Evolutionary conservation across 2,888 invertebrate genomes (phyloP).

Genomic region (Acrobasis consociella): DNA sequence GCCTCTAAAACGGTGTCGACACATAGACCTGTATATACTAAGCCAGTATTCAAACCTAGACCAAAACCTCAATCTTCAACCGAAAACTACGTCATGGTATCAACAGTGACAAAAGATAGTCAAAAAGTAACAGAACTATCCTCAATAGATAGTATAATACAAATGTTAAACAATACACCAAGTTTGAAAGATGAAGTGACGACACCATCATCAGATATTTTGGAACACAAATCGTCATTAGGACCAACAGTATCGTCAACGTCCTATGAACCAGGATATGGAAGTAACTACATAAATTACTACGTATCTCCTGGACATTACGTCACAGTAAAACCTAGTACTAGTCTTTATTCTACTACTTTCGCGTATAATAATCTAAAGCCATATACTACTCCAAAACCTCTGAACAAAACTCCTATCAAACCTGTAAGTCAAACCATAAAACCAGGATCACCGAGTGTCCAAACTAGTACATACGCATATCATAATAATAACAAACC

Average conservation of each 20-base stretch:
- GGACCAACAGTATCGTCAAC: conserved; percentile 51
- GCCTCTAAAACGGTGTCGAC: conserved; percentile 65
- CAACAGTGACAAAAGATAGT: conserved; percentile 79
- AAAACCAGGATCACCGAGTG: conserved; percentile 36
- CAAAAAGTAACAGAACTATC: conserved; percentile 70
- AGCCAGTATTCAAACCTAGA: conserved; percentile 82
- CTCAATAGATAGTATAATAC: conserved; percentile 82
- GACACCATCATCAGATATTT: conserved; percentile 48
- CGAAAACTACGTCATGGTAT: conserved; percentile 81
- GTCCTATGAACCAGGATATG: conserved; percentile 34
- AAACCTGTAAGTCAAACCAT: conserved; percentile 36
- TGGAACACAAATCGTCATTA: conserved; percentile 72
- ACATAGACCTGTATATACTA: conserved; percentile 66
- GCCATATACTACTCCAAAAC: conserved; percentile 49
- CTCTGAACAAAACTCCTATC: conserved; percentile 25
- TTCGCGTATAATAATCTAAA: conserved; percentile 41
- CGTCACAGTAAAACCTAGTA: conserved; percentile 64
- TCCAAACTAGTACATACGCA: conserved; percentile 28
- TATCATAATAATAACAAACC: conserved; percentile 48
- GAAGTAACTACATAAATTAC: conserved; percentile 60
- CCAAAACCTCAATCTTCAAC: conserved; percentile 61
- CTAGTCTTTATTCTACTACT: conserved; percentile 26
- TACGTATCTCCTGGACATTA: conserved; percentile 69
- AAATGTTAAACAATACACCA: conserved; percentile 83
- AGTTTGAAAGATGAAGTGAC: conserved; percentile 65